phyloP scores from a whole-genome alignment of 2,888 invertebrate genomes.

The Pecten maximus region DNA sequence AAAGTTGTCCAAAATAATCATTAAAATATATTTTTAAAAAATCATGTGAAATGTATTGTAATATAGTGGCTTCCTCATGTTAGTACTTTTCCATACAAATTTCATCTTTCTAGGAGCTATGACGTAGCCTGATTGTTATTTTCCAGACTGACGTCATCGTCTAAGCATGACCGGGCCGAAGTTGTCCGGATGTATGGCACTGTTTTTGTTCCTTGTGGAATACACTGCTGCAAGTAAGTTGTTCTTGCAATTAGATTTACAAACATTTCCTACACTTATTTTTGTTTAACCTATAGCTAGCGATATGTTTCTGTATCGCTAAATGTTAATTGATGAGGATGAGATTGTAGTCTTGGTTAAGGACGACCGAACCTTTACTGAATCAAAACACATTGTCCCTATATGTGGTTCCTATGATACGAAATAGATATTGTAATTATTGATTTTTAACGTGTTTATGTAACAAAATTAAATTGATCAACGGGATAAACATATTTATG shows the following conservation, averaged over 20 bases:
- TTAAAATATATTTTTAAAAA: background rate
- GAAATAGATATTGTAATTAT: too few relatives aligned
- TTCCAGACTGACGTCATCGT: background rate
- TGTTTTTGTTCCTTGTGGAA: background rate
- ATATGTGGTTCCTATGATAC: too few relatives aligned
- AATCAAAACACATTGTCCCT: too few relatives aligned
- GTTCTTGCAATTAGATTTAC: background rate
- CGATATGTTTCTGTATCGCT: background rate
- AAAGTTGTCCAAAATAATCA: background rate
- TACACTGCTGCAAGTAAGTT: slow-evolving; percentile 22
- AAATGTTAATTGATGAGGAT: background rate
- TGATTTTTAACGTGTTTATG: too few relatives aligned
- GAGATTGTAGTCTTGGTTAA: background rate
- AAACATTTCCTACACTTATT: background rate
- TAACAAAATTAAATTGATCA: too few relatives aligned
- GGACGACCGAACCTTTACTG: too few relatives aligned
- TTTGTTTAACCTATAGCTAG: background rate
- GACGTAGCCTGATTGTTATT: background rate
- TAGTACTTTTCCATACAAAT: too few relatives aligned
- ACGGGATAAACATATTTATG: too few relatives aligned
- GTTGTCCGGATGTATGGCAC: slow-evolving; percentile 6
- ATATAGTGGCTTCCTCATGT: background rate
- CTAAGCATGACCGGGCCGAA: slow-evolving; percentile 8
- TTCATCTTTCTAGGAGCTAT: background rate
- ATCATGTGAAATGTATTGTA: background rate